These are phyloP conservation scores for Halictus ligatus DNA, from an alignment of 2,888 invertebrate species.

Conservation along the genomic window DNA sequence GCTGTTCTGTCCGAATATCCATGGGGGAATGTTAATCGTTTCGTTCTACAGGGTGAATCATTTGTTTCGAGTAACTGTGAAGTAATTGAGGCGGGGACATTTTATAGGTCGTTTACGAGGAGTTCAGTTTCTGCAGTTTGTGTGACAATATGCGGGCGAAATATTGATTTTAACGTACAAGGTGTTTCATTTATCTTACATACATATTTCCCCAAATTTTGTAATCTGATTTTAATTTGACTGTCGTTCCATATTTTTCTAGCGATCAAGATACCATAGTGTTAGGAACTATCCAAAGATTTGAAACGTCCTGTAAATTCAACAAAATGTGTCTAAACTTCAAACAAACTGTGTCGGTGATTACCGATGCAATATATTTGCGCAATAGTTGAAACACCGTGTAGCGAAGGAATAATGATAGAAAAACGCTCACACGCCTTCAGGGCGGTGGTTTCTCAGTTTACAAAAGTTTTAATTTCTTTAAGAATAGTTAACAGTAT, in stretches of 20 bases:
- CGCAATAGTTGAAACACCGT: not conserved
- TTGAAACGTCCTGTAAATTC: not conserved
- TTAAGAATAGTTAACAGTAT: conserved; percentile 84
- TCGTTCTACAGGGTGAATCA: not conserved
- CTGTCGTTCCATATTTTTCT: not conserved
- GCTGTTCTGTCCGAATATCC: not conserved
- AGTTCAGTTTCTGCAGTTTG: not conserved
- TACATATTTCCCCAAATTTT: not conserved
- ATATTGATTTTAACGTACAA: not conserved
- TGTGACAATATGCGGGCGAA: not conserved
- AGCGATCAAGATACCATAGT: not conserved
- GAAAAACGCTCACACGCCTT: conserved; percentile 28
- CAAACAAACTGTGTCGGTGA: not conserved
- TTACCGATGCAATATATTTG: too few species aligned
- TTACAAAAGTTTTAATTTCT: conserved; percentile 84
- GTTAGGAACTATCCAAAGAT: not conserved
- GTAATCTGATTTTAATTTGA: too few species aligned
- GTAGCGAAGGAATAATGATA: not conserved
- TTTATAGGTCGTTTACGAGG: not conserved
- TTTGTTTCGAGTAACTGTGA: not conserved
- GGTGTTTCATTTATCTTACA: not conserved
- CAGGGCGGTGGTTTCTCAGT: conserved; percentile 72
- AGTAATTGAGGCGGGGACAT: not conserved
- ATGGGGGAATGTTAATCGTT: not conserved
- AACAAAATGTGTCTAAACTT: too few species aligned